These are phyloP conservation scores for Pogonophryne albipinna DNA, from an alignment of 2,797 vertebrate genomes.

Conservation along the genomic window DNA sequence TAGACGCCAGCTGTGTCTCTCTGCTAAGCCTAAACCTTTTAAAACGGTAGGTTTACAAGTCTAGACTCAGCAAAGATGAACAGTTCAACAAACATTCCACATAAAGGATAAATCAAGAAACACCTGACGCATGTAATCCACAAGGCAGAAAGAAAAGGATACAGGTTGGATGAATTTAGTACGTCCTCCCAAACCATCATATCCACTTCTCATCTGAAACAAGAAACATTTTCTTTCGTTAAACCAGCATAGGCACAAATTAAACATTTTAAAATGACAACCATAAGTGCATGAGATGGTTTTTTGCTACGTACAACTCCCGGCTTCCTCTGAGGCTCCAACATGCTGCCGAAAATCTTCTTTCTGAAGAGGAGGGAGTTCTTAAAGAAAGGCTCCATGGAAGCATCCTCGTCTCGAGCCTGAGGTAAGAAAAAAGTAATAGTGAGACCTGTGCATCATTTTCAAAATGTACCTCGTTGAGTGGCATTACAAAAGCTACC, in stretches of 20 bases:
- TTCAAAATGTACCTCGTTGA: neutral
- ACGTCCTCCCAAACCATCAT: slow-evolving; percentile 94
- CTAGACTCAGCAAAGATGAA: neutral
- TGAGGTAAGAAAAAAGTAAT: slow-evolving; percentile 19
- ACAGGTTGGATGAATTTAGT: slow-evolving; percentile 96
- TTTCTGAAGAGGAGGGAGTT: slow-evolving; percentile 92
- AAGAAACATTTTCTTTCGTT: slow-evolving; percentile 23
- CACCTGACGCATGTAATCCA: neutral
- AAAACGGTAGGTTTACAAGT: neutral
- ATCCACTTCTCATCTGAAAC: slow-evolving; percentile 90
- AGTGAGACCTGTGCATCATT: neutral
- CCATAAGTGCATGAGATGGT: neutral
- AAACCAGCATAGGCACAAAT: neutral
- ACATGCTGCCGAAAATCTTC: slow-evolving; percentile 82
- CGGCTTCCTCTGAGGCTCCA: slow-evolving; percentile 77
- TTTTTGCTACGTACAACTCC: slow-evolving; percentile 84
- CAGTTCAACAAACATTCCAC: neutral
- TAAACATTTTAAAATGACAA: neutral
- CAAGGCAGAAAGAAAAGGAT: slow-evolving; percentile 84
- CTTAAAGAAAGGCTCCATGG: slow-evolving; percentile 88
- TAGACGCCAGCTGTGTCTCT: neutral
- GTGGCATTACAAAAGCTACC: slow-evolving; percentile 50
- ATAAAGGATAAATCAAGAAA: neutral
- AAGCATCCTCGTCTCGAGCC: slow-evolving; percentile 63
- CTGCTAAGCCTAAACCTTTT: too few relatives aligned